phyloP scores from a whole-genome alignment of 2,888 invertebrate species.

The Drosophila robusta region DNA sequence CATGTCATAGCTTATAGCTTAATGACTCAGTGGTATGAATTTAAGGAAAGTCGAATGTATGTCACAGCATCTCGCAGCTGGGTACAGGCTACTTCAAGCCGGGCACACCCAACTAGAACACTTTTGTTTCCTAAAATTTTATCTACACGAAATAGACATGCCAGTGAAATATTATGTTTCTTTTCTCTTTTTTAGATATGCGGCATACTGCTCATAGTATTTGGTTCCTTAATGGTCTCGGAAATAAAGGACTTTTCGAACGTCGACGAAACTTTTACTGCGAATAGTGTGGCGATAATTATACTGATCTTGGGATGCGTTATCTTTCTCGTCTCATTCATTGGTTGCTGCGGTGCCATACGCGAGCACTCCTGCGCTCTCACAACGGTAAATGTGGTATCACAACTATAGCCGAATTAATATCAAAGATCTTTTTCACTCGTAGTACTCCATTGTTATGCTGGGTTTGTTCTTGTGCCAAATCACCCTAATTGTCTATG shows the following conservation, averaged over 20 bases:
- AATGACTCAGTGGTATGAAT: too few species aligned
- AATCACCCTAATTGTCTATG: constrained; percentile 89
- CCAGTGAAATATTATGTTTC: neutral
- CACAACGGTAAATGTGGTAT: constrained; percentile 87
- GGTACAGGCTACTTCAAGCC: neutral
- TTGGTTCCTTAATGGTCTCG: constrained; percentile 89
- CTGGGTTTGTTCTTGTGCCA: constrained; percentile 90
- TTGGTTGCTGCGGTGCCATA: constrained; percentile 96
- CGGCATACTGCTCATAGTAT: constrained; percentile 89
- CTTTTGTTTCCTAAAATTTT: too few species aligned
- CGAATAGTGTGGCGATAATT: constrained; percentile 88
- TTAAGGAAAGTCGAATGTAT: too few species aligned
- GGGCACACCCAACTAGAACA: too few species aligned
- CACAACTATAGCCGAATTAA: neutral
- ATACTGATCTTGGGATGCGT: constrained; percentile 89
- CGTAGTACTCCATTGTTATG: constrained; percentile 90
- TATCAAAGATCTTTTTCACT: constrained; percentile 2
- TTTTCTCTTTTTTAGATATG: constrained; percentile 87
- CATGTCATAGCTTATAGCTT: too few species aligned
- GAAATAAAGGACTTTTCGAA: constrained; percentile 86
- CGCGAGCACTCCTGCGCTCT: constrained; percentile 94
- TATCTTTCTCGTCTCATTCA: constrained; percentile 93
- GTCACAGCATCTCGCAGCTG: too few species aligned
- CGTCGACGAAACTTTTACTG: constrained; percentile 84
- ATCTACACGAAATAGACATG: too few species aligned